Percentiles rank a stretch among this genome's conserved stretches.
phyloP scores from a whole-genome alignment of 1,140 invertebrate genomes.

The Drosophila persimilis region DNA sequence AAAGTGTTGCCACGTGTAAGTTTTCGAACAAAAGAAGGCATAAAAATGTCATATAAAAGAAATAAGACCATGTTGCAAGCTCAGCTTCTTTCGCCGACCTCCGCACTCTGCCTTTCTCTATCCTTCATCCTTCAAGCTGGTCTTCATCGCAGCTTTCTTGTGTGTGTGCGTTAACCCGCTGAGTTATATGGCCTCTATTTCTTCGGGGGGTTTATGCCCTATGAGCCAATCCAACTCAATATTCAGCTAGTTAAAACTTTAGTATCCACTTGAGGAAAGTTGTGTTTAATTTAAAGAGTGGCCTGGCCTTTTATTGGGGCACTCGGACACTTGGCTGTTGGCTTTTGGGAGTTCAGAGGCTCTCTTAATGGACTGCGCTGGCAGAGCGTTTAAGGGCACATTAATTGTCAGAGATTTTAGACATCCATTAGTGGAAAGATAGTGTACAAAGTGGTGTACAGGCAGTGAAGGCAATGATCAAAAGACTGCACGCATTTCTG shows the following conservation, averaged over 20 bases:
- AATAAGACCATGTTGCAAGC: constrained; percentile 56
- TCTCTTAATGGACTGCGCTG: background rate
- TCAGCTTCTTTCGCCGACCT: constrained; percentile 12
- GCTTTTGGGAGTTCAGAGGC: background rate
- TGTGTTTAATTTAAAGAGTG: constrained; percentile 33
- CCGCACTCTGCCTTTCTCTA: constrained; percentile 4
- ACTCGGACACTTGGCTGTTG: no score
- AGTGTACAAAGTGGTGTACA: background rate
- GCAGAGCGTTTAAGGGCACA: background rate
- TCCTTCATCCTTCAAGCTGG: constrained; percentile 7
- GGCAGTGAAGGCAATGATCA: no score
- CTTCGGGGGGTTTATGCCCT: constrained; percentile 28
- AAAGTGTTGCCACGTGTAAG: constrained; percentile 45
- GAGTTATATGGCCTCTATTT: constrained; percentile 52
- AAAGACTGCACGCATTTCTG: no score
- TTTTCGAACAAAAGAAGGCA: constrained; percentile 67
- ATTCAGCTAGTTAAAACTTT: constrained; percentile 57
- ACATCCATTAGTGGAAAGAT: constrained; percentile 2
- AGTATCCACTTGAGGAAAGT: constrained; percentile 41
- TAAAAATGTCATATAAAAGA: constrained; percentile 69
- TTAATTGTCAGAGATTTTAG: background rate
- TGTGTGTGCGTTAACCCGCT: constrained; percentile 47
- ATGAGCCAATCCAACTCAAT: constrained; percentile 43
- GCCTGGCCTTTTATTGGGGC: constrained; percentile 14
- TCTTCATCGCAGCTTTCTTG: background rate